phyloP scores from a whole-genome alignment of 2,113 vertebrate species.

The Oreochromis spilurus region DNA sequence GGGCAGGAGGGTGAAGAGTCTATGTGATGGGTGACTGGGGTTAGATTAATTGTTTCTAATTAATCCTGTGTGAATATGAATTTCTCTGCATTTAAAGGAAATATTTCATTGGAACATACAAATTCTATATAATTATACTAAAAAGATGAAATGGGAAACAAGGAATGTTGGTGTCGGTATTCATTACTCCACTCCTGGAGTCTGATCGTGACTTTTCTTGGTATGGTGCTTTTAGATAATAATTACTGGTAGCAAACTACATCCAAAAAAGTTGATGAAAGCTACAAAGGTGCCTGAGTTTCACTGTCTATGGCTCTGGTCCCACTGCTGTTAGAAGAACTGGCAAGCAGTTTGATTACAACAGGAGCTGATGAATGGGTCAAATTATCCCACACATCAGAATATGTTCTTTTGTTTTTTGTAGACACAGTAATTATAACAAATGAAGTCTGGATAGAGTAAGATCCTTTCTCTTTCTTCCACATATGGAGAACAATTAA shows the following conservation, averaged over 20 bases:
- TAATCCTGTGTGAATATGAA: background rate
- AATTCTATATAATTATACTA: background rate
- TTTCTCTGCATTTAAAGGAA: background rate
- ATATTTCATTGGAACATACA: background rate
- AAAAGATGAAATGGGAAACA: background rate
- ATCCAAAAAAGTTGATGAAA: background rate
- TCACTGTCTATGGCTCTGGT: background rate
- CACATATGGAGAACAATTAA: conserved; percentile 47
- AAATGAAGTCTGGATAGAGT: conserved; percentile 45
- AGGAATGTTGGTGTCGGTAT: rapidly evolving
- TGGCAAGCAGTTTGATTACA: conserved; percentile 4
- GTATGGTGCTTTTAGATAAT: background rate
- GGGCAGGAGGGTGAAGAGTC: too few species aligned
- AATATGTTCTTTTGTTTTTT: conserved; percentile 36
- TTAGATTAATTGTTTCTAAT: background rate
- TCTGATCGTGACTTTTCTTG: background rate
- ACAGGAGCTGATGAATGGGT: conserved; percentile 45
- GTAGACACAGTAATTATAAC: conserved; percentile 48
- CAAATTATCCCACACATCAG: conserved; percentile 46
- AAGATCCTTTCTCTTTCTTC: conserved; percentile 27
- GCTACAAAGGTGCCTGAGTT: background rate
- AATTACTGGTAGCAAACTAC: background rate
- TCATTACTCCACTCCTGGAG: background rate
- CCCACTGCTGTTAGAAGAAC: background rate
- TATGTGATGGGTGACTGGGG: too few species aligned